A percentile compares a stretch with the other conserved stretches of the same genome.
phyloP scores from a whole-genome alignment of 2,113 vertebrate species.

The Onychostruthus taczanowskii region DNA sequence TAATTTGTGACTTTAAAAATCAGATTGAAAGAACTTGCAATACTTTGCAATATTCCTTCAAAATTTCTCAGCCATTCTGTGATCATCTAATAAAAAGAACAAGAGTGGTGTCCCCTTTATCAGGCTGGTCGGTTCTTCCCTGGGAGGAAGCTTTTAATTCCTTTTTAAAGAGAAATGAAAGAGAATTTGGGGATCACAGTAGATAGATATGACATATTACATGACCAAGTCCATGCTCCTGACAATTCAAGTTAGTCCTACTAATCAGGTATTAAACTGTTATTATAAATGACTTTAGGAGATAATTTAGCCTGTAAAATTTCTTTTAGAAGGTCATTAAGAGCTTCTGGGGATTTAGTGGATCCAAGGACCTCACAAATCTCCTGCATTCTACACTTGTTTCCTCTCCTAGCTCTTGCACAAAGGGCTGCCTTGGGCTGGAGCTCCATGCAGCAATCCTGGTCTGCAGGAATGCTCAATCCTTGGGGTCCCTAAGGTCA shows the following conservation, averaged over 20 bases:
- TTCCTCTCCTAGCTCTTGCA: neutral
- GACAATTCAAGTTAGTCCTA: neutral
- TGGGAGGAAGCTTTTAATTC: neutral
- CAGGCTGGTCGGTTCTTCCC: neutral
- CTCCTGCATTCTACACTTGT: neutral
- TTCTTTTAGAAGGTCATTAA: slow-evolving; percentile 24
- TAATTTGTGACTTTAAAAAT: neutral
- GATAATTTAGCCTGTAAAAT: slow-evolving; percentile 5
- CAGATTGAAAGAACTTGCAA: neutral
- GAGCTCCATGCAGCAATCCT: neutral
- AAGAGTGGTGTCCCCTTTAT: neutral
- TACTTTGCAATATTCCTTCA: neutral
- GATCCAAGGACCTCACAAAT: neutral
- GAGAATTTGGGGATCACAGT: neutral
- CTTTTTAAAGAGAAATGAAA: neutral
- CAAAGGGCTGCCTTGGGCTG: neutral
- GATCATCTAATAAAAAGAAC: neutral
- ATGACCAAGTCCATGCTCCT: neutral
- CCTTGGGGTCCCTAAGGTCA: neutral
- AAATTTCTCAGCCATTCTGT: neutral
- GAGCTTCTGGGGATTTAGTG: slow-evolving; percentile 2
- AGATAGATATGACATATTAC: neutral
- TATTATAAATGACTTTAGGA: neutral
- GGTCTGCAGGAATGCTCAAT: neutral
- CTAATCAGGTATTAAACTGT: slow-evolving; percentile 29